These are phyloP conservation scores for Callinectes sapidus DNA, from an alignment of 2,888 invertebrate genomes.

Conservation along the genomic window DNA sequence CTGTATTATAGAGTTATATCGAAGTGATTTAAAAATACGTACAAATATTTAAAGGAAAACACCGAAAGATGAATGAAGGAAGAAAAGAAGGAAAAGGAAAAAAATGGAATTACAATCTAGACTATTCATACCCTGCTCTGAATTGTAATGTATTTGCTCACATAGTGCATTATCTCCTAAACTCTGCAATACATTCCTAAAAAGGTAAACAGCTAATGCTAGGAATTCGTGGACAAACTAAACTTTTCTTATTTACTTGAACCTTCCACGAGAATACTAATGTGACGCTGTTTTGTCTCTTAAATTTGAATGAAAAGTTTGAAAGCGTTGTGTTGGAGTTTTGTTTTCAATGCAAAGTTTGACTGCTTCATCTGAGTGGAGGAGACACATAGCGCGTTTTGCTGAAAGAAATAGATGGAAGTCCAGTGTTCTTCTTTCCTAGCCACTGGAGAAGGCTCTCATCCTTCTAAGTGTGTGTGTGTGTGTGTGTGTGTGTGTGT, in stretches of 20 bases:
- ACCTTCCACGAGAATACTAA: neutral
- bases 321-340: neutral
- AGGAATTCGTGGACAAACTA: neutral
- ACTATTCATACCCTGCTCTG: neutral
- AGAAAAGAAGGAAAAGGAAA: too few relatives aligned
- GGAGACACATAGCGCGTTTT: neutral
- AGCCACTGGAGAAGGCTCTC: too few relatives aligned
- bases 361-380: neutral
- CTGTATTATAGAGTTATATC: too few relatives aligned
- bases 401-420: neutral
- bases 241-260: neutral
- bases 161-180: neutral
- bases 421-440: too few relatives aligned
- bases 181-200: neutral
- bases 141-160: neutral
- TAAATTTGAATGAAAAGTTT: neutral
- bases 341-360: neutral
- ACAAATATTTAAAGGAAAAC: too few relatives aligned
- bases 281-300: neutral
- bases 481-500: neutral
- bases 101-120: neutral
- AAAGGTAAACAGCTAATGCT: neutral
- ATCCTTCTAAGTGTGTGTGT: neutral
- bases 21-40: too few relatives aligned
- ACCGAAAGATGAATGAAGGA: too few relatives aligned